Percentiles rank a stretch among this genome's conserved stretches.
phyloP scores from a whole-genome alignment of 2,888 invertebrate species.

The Perizoma flavofasciatum region DNA sequence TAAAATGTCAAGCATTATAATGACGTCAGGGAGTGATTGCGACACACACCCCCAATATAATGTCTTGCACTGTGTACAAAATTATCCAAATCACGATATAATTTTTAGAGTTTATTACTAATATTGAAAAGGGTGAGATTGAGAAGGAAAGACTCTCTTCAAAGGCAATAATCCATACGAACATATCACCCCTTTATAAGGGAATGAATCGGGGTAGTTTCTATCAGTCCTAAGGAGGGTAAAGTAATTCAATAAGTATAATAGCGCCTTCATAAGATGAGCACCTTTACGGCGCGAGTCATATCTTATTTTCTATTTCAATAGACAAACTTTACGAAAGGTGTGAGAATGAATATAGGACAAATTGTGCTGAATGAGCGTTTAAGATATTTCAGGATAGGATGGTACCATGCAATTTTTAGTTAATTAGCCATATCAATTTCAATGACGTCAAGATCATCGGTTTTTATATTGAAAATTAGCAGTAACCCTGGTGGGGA shows the following conservation, averaged over 20 bases:
- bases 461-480: slow-evolving; percentile 15
- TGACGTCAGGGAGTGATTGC: too few relatives aligned
- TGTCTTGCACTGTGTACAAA: too few relatives aligned
- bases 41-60: too few relatives aligned
- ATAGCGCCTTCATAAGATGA: slow-evolving; percentile 39
- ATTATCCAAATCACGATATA: too few relatives aligned
- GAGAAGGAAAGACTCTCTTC: too few relatives aligned
- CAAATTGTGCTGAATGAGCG: slow-evolving; percentile 10
- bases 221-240: slow-evolving; percentile 40
- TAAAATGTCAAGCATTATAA: too few relatives aligned
- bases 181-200: slow-evolving; percentile 30
- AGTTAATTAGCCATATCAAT: slow-evolving; percentile 68
- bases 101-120: too few relatives aligned
- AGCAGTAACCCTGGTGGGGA: background rate
- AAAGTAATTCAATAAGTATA: slow-evolving; percentile 50
- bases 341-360: slow-evolving; percentile 6
- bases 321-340: slow-evolving; percentile 16
- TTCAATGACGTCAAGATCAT: slow-evolving; percentile 30
- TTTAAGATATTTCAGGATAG: slow-evolving; percentile 9
- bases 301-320: slow-evolving; percentile 35
- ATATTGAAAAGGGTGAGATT: too few relatives aligned
- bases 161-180: too few relatives aligned
- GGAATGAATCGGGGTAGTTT: slow-evolving; percentile 40
- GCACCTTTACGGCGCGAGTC: slow-evolving; percentile 32
- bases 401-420: slow-evolving; percentile 34